Evolutionary conservation across 2,113 vertebrate species (phyloP).

Genomic region (Lophochroa leadbeateri): DNA sequence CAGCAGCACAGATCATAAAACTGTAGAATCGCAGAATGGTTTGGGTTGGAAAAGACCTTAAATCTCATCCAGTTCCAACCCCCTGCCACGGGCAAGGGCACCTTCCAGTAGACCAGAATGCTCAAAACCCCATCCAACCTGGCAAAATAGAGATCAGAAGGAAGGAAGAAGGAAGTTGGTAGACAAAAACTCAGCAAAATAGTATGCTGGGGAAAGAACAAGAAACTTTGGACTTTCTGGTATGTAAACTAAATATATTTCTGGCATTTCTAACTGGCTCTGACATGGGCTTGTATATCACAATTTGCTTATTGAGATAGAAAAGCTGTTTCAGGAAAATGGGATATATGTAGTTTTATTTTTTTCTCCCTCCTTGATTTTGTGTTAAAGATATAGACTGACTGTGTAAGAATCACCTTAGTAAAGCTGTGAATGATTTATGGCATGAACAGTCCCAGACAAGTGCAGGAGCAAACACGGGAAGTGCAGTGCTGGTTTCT

Average conservation of each 20-base stretch:
- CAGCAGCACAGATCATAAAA: neutral
- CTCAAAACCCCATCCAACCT: neutral
- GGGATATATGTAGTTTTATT: neutral
- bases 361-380: neutral
- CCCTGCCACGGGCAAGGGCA: neutral
- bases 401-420: neutral
- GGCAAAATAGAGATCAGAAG: neutral
- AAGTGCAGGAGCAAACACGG: neutral
- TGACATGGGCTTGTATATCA: neutral
- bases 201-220: neutral
- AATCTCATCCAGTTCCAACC: neutral
- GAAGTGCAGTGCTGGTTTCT: neutral
- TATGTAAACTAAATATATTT: neutral
- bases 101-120: neutral
- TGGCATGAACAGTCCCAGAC: neutral
- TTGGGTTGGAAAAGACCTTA: neutral
- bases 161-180: neutral
- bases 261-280: neutral
- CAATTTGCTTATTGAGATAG: neutral
- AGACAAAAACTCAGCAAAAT: neutral
- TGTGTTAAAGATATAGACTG: conserved; percentile 3
- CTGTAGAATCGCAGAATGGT: neutral
- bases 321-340: neutral
- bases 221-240: neutral
- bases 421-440: conserved; percentile 26